Percentiles rank a stretch among this genome's conserved stretches.
Evolutionary conservation across 2,113 vertebrate species (phyloP).

Genomic region (Dendrocopos noguchii): DNA sequence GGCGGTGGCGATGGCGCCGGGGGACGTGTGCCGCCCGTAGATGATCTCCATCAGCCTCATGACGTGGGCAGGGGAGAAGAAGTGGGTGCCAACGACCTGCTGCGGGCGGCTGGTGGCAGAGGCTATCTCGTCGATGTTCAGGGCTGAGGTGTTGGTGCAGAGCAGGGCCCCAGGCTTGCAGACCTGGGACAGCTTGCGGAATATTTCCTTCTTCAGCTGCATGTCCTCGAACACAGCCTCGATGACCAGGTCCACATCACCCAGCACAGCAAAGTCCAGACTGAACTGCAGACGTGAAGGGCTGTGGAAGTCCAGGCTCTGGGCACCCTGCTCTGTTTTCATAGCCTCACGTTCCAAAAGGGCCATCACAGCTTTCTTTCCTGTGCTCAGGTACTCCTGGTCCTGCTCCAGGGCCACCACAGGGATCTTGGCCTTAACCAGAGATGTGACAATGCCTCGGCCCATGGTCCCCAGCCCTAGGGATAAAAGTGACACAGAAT

Average conservation of each 20-base stretch:
- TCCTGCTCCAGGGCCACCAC: conserved; percentile 89
- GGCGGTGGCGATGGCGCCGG: conserved; percentile 82
- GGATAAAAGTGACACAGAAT: conserved; percentile 37
- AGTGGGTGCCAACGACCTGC: conserved; percentile 91
- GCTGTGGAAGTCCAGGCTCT: conserved; percentile 19
- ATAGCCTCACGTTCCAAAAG: conserved; percentile 80
- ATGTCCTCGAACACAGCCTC: conserved; percentile 95
- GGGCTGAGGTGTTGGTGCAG: conserved; percentile 88
- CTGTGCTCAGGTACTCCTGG: conserved; percentile 77
- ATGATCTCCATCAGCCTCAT: conserved; percentile 93
- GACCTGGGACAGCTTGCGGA: conserved; percentile 80
- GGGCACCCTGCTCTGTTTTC: conserved; percentile 65
- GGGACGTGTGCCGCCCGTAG: conserved; percentile 80
- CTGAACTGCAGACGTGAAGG: conserved; percentile 76
- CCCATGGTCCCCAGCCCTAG: conserved; percentile 96
- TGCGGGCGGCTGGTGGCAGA: conserved; percentile 77
- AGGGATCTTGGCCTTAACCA: conserved; percentile 83
- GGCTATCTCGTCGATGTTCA: conserved; percentile 88
- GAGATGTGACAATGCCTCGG: conserved; percentile 84
- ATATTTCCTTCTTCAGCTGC: conserved; percentile 86
- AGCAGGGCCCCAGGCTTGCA: conserved; percentile 84
- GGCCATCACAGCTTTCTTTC: conserved; percentile 74
- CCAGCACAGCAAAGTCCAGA: conserved; percentile 69
- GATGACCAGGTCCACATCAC: conserved; percentile 85
- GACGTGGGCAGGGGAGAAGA: conserved; percentile 90